A percentile compares a stretch with the other conserved stretches of the same genome.
Evolutionary conservation across 1,140 invertebrate species (phyloP).

Genomic region (Cydia strobilella): DNA sequence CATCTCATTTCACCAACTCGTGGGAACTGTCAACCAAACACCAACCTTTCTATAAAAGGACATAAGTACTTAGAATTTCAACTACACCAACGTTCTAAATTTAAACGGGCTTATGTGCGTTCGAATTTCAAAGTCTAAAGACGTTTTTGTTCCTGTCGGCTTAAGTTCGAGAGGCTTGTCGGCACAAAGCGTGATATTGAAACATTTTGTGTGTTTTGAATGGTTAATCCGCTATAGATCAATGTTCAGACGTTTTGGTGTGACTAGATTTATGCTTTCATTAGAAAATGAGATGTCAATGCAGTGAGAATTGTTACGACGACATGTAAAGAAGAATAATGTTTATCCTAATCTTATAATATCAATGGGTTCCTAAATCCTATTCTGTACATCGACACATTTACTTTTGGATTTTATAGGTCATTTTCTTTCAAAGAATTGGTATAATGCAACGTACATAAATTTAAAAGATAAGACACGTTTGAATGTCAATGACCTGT

Average conservation of each 20-base stretch:
- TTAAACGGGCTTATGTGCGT: neutral
- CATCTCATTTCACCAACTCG: conserved; percentile 49
- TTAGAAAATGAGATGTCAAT: conserved; percentile 11
- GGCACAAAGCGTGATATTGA: conserved; percentile 13
- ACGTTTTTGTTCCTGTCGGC: neutral
- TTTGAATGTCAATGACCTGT: conserved; percentile 9
- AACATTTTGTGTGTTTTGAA: conserved; percentile 22
- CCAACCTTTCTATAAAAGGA: conserved; percentile 20
- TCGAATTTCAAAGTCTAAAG: neutral
- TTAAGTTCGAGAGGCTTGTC: neutral
- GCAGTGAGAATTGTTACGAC: neutral
- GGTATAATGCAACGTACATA: neutral
- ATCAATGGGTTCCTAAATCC: too few species aligned
- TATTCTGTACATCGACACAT: neutral
- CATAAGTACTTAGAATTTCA: conserved; percentile 36
- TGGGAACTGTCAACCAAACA: conserved; percentile 45
- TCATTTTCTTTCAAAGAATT: neutral
- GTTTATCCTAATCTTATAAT: neutral
- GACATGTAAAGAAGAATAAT: neutral
- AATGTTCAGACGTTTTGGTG: conserved; percentile 9
- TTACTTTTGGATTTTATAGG: neutral
- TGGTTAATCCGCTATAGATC: conserved; percentile 30
- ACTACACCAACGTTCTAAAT: conserved; percentile 29
- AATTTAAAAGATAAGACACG: neutral
- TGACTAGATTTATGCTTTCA: conserved; percentile 12